Evolutionary conservation across 2,888 invertebrate genomes (phyloP).

Genomic region (Eupithecia insigniata): DNA sequence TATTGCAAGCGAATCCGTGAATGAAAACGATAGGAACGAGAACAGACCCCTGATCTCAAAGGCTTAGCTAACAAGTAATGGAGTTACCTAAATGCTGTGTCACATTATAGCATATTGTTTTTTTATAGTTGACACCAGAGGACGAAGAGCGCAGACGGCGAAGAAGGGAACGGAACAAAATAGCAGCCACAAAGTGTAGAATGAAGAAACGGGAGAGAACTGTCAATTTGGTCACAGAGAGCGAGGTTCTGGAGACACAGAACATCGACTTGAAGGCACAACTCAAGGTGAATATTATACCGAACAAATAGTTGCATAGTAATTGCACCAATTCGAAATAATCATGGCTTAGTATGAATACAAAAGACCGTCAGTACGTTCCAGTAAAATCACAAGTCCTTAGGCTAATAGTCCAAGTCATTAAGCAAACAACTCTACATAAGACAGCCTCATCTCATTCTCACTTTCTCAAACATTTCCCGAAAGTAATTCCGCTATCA

Average conservation of each 20-base stretch:
- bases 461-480: constrained; percentile 37
- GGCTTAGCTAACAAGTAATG: neutral
- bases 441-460: constrained; percentile 7
- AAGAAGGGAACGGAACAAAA: constrained; percentile 95
- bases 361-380: neutral
- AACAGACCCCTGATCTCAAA: neutral
- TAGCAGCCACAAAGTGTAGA: constrained; percentile 97
- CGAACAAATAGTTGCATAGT: neutral
- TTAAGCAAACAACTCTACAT: neutral
- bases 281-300: constrained; percentile 78
- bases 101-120: neutral
- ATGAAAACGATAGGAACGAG: neutral
- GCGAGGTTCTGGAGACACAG: constrained; percentile 92
- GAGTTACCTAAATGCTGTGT: neutral
- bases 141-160: constrained; percentile 94
- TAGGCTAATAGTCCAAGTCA: neutral
- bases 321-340: neutral
- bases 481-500: constrained; percentile 46
- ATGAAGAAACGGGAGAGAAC: constrained; percentile 96
- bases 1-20: neutral
- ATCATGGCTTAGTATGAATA: constrained; percentile 1
- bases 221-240: constrained; percentile 92
- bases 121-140: constrained; percentile 91
- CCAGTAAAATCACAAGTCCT: constrained; percentile 2
- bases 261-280: constrained; percentile 93